These are phyloP conservation scores for Augiades crinisus DNA, from an alignment of 2,888 invertebrate genomes.

Conservation along the genomic window DNA sequence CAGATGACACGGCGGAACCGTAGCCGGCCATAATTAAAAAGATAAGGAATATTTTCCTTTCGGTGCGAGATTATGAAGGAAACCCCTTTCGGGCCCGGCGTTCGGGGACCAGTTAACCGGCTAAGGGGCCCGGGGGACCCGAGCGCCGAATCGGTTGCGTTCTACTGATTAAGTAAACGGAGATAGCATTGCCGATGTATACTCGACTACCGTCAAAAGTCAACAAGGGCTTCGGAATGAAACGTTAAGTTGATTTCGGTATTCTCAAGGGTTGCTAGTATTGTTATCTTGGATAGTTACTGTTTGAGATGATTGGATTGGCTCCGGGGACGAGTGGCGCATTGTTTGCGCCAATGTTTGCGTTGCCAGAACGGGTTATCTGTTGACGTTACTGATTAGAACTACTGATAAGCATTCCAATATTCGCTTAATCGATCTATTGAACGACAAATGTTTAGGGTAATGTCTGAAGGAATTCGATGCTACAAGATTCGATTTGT, in stretches of 20 bases:
- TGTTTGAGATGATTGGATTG: constrained; percentile 78
- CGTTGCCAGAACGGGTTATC: constrained; percentile 39
- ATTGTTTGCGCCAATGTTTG: constrained; percentile 58
- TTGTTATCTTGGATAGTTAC: constrained; percentile 72
- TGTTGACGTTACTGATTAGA: constrained; percentile 38
- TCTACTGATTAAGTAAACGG: constrained; percentile 79
- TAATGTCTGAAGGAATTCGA: not conserved
- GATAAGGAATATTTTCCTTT: constrained; percentile 78
- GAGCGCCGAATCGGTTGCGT: constrained; percentile 59
- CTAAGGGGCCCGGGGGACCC: constrained; percentile 70
- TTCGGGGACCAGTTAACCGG: constrained; percentile 64
- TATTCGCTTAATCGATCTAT: constrained; percentile 31
- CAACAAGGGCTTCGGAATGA: constrained; percentile 71
- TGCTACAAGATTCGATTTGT: not conserved
- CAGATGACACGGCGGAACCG: constrained; percentile 73
- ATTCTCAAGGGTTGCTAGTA: constrained; percentile 71
- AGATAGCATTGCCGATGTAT: constrained; percentile 74
- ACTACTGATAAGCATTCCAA: constrained; percentile 35
- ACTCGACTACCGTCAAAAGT: constrained; percentile 66
- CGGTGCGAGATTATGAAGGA: constrained; percentile 50
- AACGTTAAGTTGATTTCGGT: constrained; percentile 75
- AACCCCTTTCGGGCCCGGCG: constrained; percentile 59
- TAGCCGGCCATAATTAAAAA: constrained; percentile 76
- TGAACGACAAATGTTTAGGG: constrained; percentile 11
- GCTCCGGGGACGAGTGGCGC: constrained; percentile 60